A percentile compares a stretch with the other conserved stretches of the same genome.
Evolutionary conservation across 2,888 invertebrate genomes (phyloP).

Genomic region (Agrotis puta): DNA sequence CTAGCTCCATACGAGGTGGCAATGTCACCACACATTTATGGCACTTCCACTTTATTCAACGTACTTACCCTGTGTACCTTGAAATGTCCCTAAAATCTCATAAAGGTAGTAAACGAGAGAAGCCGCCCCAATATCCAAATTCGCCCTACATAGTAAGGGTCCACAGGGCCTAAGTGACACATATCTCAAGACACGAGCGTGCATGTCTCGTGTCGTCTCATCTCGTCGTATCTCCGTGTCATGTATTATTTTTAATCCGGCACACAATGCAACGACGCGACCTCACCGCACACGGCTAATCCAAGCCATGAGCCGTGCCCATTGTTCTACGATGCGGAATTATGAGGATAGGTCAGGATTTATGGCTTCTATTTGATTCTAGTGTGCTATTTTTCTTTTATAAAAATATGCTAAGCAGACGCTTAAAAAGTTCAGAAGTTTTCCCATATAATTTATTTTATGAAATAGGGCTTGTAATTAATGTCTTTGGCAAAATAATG

Average conservation of each 20-base stretch:
- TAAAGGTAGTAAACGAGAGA: not conserved
- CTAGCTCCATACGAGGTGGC: not conserved
- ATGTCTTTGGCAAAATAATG: not conserved
- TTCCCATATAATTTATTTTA: not conserved
- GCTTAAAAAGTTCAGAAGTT: not conserved
- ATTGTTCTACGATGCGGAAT: conserved; percentile 44
- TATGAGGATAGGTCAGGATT: conserved; percentile 17
- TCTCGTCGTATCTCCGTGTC: conserved; percentile 52
- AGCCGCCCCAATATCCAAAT: not conserved
- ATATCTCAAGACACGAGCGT: conserved; percentile 7
- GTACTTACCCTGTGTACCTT: not conserved
- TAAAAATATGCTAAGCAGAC: not conserved
- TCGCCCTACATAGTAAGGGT: not conserved
- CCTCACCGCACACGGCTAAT: conserved; percentile 78
- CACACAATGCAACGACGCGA: conserved; percentile 74
- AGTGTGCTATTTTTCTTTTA: not conserved
- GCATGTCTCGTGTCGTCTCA: conserved; percentile 36
- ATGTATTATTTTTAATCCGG: conserved; percentile 81
- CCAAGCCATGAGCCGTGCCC: conserved; percentile 65
- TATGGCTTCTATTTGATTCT: conserved; percentile 2
- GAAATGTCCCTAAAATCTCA: not conserved
- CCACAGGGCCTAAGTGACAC: conserved; percentile 14
- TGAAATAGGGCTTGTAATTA: not conserved
- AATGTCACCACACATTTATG: not conserved
- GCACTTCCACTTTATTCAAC: no score